phyloP scores from a whole-genome alignment of 2,797 vertebrate genomes.

The Lutjanus campechanus region DNA sequence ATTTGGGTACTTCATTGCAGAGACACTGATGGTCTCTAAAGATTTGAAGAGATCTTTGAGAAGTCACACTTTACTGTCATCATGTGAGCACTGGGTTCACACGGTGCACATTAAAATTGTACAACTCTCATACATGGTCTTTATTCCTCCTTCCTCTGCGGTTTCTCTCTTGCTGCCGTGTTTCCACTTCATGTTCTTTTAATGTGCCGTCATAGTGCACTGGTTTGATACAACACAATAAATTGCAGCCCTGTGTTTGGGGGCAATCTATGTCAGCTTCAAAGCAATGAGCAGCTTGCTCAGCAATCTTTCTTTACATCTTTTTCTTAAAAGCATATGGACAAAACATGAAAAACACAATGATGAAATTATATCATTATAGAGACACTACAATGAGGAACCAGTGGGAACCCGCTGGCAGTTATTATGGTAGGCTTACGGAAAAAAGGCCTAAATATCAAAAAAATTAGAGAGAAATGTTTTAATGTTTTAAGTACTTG shows the following conservation, averaged over 20 bases:
- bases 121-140: background rate
- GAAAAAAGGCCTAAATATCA: background rate
- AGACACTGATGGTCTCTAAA: background rate
- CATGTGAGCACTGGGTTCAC: background rate
- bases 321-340: constrained; percentile 1
- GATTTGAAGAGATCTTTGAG: background rate
- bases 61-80: background rate
- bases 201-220: background rate
- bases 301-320: constrained; percentile 6
- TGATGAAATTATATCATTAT: constrained; percentile 10
- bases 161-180: background rate
- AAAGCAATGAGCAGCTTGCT: background rate
- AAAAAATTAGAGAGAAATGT: background rate
- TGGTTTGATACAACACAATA: constrained; percentile 10
- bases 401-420: constrained; percentile 28
- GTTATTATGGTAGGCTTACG: background rate
- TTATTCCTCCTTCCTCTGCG: background rate
- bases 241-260: constrained; percentile 7
- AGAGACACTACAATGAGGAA: background rate
- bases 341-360: constrained; percentile 14
- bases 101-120: background rate
- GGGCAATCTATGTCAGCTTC: constrained; percentile 10
- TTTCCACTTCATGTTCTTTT: background rate
- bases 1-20: background rate
- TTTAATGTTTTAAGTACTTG: constrained; percentile 13